A percentile compares a stretch with the other conserved stretches of the same genome.
phyloP scores from a whole-genome alignment of 2,113 vertebrate genomes.

The Neofelis nebulosa region DNA sequence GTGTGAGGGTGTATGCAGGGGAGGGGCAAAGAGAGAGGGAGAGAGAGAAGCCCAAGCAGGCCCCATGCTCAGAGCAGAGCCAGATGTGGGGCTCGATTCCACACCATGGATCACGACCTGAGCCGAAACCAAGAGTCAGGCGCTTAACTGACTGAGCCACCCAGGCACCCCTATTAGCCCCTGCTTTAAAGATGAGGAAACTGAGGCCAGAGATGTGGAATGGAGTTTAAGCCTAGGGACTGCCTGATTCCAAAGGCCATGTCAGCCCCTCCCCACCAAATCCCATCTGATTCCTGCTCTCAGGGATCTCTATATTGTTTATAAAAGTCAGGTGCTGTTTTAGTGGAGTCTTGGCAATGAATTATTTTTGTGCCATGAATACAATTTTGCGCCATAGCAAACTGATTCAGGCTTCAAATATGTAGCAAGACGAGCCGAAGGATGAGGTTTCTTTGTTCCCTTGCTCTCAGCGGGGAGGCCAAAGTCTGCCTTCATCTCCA shows the following conservation, averaged over 20 bases:
- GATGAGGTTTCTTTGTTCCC: constrained; percentile 59
- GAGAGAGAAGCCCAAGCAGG: no score
- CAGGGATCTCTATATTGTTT: neutral
- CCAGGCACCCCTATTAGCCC: neutral
- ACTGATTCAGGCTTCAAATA: constrained; percentile 50
- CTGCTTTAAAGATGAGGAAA: constrained; percentile 19
- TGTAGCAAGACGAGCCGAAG: constrained; percentile 23
- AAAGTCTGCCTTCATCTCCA: constrained; percentile 69
- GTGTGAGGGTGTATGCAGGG: no score
- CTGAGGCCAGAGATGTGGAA: neutral
- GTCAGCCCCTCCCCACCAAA: neutral
- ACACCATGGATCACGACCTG: no score
- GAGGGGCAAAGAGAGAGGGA: no score
- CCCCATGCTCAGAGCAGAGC: no score
- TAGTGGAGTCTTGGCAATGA: constrained; percentile 18
- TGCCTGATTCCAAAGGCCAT: neutral
- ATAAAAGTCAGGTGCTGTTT: constrained; percentile 40
- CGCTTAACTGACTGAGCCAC: no score
- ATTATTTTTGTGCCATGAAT: constrained; percentile 52
- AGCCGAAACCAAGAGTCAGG: no score
- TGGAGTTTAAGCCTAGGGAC: neutral
- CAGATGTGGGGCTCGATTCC: no score
- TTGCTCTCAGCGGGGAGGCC: constrained; percentile 51
- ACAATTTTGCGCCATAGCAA: constrained; percentile 29
- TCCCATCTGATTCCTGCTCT: neutral